Conservation (phyloP, 2,888 invertebrate genomes). For the Myathropa florea region DNA sequence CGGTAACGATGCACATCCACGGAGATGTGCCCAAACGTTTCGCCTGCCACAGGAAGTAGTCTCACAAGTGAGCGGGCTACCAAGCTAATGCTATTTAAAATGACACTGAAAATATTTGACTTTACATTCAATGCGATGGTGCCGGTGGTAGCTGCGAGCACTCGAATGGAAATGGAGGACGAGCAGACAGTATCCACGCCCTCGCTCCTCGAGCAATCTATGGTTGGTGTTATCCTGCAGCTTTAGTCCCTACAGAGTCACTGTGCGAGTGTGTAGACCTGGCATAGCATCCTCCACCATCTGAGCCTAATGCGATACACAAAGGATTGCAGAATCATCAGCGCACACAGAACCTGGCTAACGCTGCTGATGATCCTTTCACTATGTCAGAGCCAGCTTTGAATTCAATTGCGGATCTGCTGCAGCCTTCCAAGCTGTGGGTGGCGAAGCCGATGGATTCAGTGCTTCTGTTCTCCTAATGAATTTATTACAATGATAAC, state of each 20-base stretch:
- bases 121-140: conserved; percentile 49
- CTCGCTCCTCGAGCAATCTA: conserved; percentile 17
- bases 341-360: background rate
- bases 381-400: conserved; percentile 1
- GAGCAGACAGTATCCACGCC: conserved; percentile 23
- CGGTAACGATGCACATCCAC: background rate
- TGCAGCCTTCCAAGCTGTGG: background rate
- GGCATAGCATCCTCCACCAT: background rate
- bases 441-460: conserved; percentile 24
- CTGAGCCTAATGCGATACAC: conserved; percentile 35
- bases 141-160: conserved; percentile 20
- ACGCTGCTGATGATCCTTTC: conserved; percentile 44
- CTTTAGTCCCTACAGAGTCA: background rate
- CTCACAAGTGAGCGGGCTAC: conserved; percentile 69
- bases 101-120: conserved; percentile 70
- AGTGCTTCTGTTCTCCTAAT: conserved; percentile 58
- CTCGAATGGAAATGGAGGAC: conserved; percentile 57
- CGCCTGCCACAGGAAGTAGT: conserved; percentile 51
- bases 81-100: conserved; percentile 68
- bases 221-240: conserved; percentile 21
- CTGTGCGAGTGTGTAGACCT: background rate
- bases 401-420: conserved; percentile 55
- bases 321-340: conserved; percentile 20
- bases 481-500: conserved; percentile 70
- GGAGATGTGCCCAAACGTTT: background rate